Evolutionary conservation across 2,888 invertebrate genomes (phyloP).

Genomic region (Clivina fossor): DNA sequence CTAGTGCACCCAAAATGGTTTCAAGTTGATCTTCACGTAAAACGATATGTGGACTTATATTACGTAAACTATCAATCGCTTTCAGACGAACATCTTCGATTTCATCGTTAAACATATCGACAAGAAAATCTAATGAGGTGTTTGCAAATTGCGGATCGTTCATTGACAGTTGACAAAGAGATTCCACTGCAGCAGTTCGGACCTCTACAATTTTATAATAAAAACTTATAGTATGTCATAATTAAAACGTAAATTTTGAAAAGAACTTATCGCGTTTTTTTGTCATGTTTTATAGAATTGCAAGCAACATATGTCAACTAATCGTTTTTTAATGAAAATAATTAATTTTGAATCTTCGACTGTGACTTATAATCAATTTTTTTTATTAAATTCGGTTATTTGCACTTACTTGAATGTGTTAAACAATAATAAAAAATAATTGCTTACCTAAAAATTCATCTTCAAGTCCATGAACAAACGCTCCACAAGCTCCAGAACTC

Average conservation of each 20-base stretch:
- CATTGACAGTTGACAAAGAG: conserved; percentile 85
- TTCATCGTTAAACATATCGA: conserved; percentile 99
- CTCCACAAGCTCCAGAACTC: conserved; percentile 94
- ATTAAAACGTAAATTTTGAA: no score
- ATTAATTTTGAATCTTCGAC: no score
- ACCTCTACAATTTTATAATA: conserved; percentile 85
- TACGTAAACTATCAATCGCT: conserved; percentile 90
- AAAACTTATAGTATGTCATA: no score
- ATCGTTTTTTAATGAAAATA: no score
- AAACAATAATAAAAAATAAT: not conserved
- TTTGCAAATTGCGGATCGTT: conserved; percentile 83
- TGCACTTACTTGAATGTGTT: no score
- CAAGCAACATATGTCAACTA: no score
- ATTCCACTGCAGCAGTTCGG: conserved; percentile 90
- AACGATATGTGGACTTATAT: conserved; percentile 84
- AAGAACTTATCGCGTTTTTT: no score
- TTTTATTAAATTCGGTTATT: no score
- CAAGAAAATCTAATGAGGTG: conserved; percentile 90
- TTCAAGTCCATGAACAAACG: conserved; percentile 96
- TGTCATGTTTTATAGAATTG: no score
- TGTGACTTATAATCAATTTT: no score
- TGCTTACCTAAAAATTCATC: conserved; percentile 90
- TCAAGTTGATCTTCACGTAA: conserved; percentile 94
- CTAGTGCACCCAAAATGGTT: conserved; percentile 91
- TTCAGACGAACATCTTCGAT: conserved; percentile 94